Evolutionary conservation across 2,797 vertebrate genomes (phyloP).

Genomic region (Chrosomus eos): DNA sequence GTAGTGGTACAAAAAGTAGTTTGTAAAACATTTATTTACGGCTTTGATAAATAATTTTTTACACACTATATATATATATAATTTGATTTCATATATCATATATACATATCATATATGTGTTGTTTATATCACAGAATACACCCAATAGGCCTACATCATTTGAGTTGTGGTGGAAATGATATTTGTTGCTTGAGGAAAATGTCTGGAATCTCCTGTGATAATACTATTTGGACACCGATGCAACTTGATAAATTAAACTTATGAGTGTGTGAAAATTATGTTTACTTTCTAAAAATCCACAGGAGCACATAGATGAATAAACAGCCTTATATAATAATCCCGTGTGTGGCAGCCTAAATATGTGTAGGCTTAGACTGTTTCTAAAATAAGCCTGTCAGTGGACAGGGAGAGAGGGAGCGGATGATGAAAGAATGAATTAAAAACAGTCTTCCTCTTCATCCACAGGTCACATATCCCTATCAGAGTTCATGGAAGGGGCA

Average conservation of each 20-base stretch:
- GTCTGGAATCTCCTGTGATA: background rate
- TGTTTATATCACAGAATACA: background rate
- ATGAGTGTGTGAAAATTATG: background rate
- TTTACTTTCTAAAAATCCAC: conserved; percentile 10
- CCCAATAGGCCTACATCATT: background rate
- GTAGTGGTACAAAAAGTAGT: too few relatives aligned
- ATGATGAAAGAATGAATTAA: conserved; percentile 1
- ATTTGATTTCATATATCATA: background rate
- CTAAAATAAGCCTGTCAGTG: conserved; percentile 24
- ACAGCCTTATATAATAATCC: conserved; percentile 26
- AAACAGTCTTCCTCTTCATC: background rate
- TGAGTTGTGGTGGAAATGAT: background rate
- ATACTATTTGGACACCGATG: background rate
- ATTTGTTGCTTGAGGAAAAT: background rate
- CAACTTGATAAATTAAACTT: background rate
- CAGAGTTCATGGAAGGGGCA: conserved; percentile 77
- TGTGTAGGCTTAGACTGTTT: conserved; percentile 14
- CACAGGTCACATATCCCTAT: conserved; percentile 74
- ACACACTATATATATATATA: background rate
- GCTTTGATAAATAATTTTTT: too few relatives aligned
- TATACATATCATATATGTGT: background rate
- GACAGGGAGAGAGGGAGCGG: background rate
- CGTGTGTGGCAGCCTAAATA: background rate
- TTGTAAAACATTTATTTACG: too few relatives aligned
- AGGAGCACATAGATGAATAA: background rate